Evolutionary conservation across 2,113 vertebrate genomes (phyloP), one percentile per base, ranked within the genome.

Genomic region (Plestiodon gilberti): DNA sequence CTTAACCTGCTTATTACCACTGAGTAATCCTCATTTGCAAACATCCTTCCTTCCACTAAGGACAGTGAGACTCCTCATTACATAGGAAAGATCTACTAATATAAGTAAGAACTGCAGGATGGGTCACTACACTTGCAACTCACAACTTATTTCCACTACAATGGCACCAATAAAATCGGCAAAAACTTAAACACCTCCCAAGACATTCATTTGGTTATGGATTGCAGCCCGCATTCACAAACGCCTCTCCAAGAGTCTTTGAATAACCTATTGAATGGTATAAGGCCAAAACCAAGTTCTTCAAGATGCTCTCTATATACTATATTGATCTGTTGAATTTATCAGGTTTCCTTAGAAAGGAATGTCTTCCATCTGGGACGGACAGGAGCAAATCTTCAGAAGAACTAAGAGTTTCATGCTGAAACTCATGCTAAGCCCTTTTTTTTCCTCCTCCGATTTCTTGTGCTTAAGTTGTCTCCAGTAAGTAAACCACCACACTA

Each of bases 1-100:
- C 55, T 76, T 75, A 78, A 38, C 25, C 62, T 88, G 18, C n/a
- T 81, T 74, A 80, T 73, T 79, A 55, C 17, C 4, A 55, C 78
- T 91, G 87, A 88, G 89, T 38, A 78, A 69, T 59, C 0, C 0
- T 84, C 80, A 15, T 15, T 78, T 78, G 40, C 40, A 86, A 43
- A 65, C 7, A 74, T 30, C 80, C 88, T n/a, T 30, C 18, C 35
- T 88, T 82, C 84, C 73, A 6, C 14, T 20, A 84, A 28, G 18
- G 23, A 67, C 28, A 40, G 4, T 11, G 9, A 38, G 35, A 64
- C 15, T 52, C 20, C 25, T 76, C 22, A 59, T 92, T 40, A 30
- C 35, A 3, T 25, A 65, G 87, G 82, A 38, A 86, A 38, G 81
- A 30, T 3, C 22, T 40, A 1, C 73, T 81, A 75, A 25, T n/a